phyloP scores from a whole-genome alignment of 2,113 vertebrate species.

The Phylloscopus trochilus region DNA sequence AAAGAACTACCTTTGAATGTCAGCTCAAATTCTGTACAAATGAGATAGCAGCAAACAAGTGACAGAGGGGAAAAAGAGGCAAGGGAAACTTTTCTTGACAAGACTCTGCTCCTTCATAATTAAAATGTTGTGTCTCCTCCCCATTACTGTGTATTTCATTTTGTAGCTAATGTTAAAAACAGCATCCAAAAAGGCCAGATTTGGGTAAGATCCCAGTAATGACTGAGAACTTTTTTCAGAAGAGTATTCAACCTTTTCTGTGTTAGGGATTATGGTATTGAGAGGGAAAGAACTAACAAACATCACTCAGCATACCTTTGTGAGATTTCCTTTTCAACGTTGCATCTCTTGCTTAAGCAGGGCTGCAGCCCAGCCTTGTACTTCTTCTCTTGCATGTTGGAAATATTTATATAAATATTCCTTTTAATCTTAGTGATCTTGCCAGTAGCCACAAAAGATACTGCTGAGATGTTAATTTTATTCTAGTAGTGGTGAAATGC shows the following conservation, averaged over 20 bases:
- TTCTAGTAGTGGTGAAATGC: background rate
- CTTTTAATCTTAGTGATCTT: background rate
- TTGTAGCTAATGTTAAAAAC: background rate
- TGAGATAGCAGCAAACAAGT: background rate
- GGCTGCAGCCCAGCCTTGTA: background rate
- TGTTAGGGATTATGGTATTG: background rate
- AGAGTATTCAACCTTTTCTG: background rate
- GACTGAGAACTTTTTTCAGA: background rate
- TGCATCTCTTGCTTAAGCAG: background rate
- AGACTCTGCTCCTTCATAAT: background rate
- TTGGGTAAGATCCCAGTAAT: background rate
- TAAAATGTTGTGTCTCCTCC: background rate
- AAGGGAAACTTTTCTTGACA: background rate
- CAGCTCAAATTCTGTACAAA: background rate
- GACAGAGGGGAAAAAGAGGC: background rate
- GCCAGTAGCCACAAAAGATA: background rate
- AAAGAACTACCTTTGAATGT: background rate
- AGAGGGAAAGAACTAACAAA: background rate
- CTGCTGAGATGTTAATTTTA: background rate
- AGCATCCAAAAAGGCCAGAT: background rate
- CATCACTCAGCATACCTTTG: rapidly evolving
- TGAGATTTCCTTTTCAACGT: background rate
- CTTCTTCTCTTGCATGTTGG: background rate
- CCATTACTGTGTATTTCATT: background rate
- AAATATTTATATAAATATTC: background rate